Base-by-base conservation (phyloP, 2,888 invertebrate species). In the Tiphia femorata region DNA sequence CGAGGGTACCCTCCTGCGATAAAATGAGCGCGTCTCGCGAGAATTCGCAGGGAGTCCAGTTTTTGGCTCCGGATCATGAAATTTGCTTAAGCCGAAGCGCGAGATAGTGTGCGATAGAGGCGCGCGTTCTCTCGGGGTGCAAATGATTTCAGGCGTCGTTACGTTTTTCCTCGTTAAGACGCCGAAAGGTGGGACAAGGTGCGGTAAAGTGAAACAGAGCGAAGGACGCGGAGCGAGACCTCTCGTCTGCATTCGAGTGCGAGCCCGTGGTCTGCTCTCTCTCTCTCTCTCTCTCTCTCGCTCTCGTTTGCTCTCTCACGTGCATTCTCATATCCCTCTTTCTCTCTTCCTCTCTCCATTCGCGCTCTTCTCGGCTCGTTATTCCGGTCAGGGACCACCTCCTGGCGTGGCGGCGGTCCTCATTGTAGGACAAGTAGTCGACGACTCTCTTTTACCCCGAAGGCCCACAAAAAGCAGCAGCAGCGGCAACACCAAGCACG, bases 321-420 rank as follows among this genome's bases (percentile, higher is more conserved):
- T n/a, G n/a, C n/a, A n/a, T n/a, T n/a, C n/a, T n/a, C n/a, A n/a
- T n/a, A n/a, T n/a, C n/a, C n/a, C 33, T 29, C 29, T 29, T 6
- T 2, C 29, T 6, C 29, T 2, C 29, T 29, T 29, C 12, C 16
- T 23, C 41, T 42, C 20, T 14, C 33, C 35, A 27, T 44, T 21
- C 43, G 16, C 16, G 23, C 29, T 16, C 66, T 54, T 59, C 58
- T 69, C 49, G 69, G 62, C 64, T 70, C 72, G 70, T 76, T 75
- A 68, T 69, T 71, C 63, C 67, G 64, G 68, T 71, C 68, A 64
- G 58, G 62, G 70, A 64, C 70, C 68, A 75, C 70, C 55, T 21
- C 40, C 20, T 43, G 17, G 57, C 25, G 43, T 46, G 47, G 41
- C 25, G 55, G 43, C 46, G 25, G 38, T 44, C 23, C 49, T 42